Base-by-base conservation (phyloP, 1,140 invertebrate species). In the Protaetia brevitarsis region DNA sequence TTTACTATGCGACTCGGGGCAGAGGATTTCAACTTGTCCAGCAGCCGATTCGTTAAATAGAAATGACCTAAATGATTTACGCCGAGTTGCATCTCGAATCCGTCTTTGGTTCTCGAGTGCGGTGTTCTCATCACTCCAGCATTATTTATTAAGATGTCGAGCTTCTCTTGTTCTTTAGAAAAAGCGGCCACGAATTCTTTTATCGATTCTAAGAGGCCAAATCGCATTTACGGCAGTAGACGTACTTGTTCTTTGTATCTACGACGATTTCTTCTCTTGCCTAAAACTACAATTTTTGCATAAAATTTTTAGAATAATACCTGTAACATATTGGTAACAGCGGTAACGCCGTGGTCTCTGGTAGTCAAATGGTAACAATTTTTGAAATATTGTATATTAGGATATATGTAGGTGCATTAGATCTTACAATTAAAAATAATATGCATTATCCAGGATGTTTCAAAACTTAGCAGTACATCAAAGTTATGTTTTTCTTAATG, bases 51-150 rank as follows among this genome's bases (percentile, higher is more conserved):
- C 0, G 95, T 96, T 3, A 96, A 82, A 5, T 94, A 82, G 81
- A 97, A 98, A 76, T 95, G 95, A 7, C 94, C 93, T 75, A 95
- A 85, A 77, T 96, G 89, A 83, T 98, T 97, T 2, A 94, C 91
- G 16, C 93, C 94, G 11, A 96, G 79, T 68, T 94, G 92, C 73
- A 88, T 85, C 81, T 98, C 94, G 71, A 96, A 91, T 19, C 94
- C 94, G 76, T 97, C 94, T 69, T 85, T 82, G 0, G 94, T 96
- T 57, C 85, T 73, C 23, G 65, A 56, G n/a, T 83, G 82, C 1
- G 88, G 88, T 66, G 89, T 88, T 69, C 88, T 51, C 91, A 93
- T 93, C 7, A 94, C 87, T 2, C 89, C 94, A 11, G 93, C 95
- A 81, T 97, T 98, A 76, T 97, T 96, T 60, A 98, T 88, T 31